These are phyloP conservation scores for Chroicocephalus ridibundus DNA, from an alignment of 2,113 vertebrate species.

Conservation along the genomic window DNA sequence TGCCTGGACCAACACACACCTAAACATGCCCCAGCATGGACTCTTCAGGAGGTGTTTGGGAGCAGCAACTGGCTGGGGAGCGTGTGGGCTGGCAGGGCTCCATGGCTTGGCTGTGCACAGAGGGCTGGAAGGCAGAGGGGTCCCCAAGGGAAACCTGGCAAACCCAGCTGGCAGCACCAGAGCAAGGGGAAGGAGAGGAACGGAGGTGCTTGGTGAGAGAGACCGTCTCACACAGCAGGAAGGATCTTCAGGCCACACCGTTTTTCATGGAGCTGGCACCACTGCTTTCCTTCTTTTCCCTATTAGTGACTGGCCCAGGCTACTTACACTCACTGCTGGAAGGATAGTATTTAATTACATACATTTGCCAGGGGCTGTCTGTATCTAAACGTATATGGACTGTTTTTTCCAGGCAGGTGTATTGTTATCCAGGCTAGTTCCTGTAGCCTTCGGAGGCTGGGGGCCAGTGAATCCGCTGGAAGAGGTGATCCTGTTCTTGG, in stretches of 20 bases:
- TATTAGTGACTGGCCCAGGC: background rate
- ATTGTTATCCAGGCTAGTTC: background rate
- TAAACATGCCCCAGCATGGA: background rate
- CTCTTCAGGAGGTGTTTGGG: background rate
- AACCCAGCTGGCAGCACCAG: background rate
- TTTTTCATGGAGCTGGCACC: background rate
- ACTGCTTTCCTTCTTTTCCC: too few species aligned
- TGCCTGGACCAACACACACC: background rate
- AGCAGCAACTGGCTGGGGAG: background rate
- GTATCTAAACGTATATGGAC: background rate
- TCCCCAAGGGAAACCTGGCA: background rate
- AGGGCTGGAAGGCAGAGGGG: background rate
- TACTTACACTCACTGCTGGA: background rate
- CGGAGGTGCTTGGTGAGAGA: background rate
- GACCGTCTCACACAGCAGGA: background rate
- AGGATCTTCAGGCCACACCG: background rate
- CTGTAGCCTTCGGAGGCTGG: background rate
- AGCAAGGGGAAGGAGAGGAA: background rate
- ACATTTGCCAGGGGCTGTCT: background rate
- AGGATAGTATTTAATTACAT: background rate
- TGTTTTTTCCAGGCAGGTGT: accelerated
- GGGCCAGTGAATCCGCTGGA: background rate
- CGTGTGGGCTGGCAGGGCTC: accelerated
- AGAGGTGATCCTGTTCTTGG: background rate
- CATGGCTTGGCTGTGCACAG: background rate